Evolutionary conservation across 2,888 invertebrate species (phyloP).

Genomic region (Augiades crinisus): DNA sequence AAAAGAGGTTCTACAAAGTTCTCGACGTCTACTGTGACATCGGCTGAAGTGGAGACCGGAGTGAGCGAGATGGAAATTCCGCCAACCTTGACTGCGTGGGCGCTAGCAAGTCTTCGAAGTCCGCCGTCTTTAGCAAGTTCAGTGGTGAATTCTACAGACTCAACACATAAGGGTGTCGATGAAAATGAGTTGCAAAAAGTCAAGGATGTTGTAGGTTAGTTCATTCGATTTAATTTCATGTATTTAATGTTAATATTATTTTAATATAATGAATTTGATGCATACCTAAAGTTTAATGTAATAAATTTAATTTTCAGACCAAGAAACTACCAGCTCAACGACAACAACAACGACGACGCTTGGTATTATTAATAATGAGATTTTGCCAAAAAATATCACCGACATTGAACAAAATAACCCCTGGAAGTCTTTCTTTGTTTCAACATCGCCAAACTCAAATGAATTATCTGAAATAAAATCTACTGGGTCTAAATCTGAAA

Average conservation of each 20-base stretch:
- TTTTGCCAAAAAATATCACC: slow-evolving; percentile 52
- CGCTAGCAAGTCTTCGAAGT: slow-evolving; percentile 69
- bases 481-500: slow-evolving; percentile 54
- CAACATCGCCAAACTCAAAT: slow-evolving; percentile 40
- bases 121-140: slow-evolving; percentile 53
- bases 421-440: slow-evolving; percentile 48
- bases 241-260: not conserved
- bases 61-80: slow-evolving; percentile 68
- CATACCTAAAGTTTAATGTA: not conserved
- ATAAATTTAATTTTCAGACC: slow-evolving; percentile 53
- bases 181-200: slow-evolving; percentile 74
- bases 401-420: slow-evolving; percentile 57
- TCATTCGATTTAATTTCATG: not conserved
- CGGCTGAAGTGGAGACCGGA: slow-evolving; percentile 47
- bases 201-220: slow-evolving; percentile 62
- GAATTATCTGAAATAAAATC: slow-evolving; percentile 38
- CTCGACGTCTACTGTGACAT: slow-evolving; percentile 50
- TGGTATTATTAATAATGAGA: slow-evolving; percentile 51
- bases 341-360: slow-evolving; percentile 45
- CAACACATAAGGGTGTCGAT: slow-evolving; percentile 52
- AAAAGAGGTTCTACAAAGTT: slow-evolving; percentile 77
- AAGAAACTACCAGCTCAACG: slow-evolving; percentile 49
- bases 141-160: slow-evolving; percentile 44
- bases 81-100: slow-evolving; percentile 76
- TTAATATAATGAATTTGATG: too few relatives aligned